phyloP scores from a whole-genome alignment of 2,888 invertebrate species.

The Pseudoips prasinana region DNA sequence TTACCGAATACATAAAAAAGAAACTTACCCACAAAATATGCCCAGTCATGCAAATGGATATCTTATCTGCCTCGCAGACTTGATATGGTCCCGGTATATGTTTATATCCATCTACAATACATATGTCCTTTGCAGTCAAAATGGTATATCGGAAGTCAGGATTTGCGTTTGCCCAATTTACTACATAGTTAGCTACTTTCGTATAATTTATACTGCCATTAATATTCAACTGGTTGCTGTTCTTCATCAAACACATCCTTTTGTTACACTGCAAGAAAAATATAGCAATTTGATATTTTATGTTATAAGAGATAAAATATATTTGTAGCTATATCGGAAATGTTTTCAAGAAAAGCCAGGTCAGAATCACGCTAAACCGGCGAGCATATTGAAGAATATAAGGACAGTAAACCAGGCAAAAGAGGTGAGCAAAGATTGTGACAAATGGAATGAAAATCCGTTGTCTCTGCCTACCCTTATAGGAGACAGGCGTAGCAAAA shows the following conservation, averaged over 20 bases:
- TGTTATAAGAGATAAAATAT: too few relatives aligned
- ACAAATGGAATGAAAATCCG: too few relatives aligned
- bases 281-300: too few relatives aligned
- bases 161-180: slow-evolving; percentile 42
- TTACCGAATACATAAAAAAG: too few relatives aligned
- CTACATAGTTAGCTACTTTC: slow-evolving; percentile 37
- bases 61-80: slow-evolving; percentile 50
- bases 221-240: slow-evolving; percentile 43
- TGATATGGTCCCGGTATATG: slow-evolving; percentile 45
- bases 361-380: too few relatives aligned
- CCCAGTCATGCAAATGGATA: slow-evolving; percentile 54
- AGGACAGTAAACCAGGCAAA: too few relatives aligned
- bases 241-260: slow-evolving; percentile 48
- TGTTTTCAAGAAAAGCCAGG: too few relatives aligned
- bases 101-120: slow-evolving; percentile 34
- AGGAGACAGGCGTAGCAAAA: too few relatives aligned
- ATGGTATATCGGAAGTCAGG: slow-evolving; percentile 42
- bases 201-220: slow-evolving; percentile 44
- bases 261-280: slow-evolving; percentile 8
- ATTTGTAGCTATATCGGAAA: too few relatives aligned
- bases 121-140: slow-evolving; percentile 40
- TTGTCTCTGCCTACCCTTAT: too few relatives aligned
- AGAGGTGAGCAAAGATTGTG: too few relatives aligned
- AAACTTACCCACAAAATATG: slow-evolving; percentile 33
- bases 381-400: too few relatives aligned